Base-by-base conservation (phyloP, 2,888 invertebrate genomes). In the Amphimallon solstitiale region DNA sequence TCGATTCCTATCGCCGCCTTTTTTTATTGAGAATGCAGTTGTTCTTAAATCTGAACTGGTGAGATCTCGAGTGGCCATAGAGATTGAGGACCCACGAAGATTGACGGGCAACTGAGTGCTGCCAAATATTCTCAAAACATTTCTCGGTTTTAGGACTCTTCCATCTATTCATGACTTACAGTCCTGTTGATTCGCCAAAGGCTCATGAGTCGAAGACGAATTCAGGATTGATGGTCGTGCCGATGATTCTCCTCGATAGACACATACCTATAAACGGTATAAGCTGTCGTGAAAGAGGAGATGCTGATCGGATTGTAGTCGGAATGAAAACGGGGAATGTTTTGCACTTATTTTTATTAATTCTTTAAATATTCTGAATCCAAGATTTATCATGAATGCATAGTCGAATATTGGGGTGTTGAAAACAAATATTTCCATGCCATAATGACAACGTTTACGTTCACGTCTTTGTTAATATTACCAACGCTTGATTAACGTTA, bases 41-140 rank as follows among this genome's bases (percentile, higher is more conserved):
- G n/a, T n/a, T 63, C 54, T 48, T 54, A 67, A 67, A 67, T 63
- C 66, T 67, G 67, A 67, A 63, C 59, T 62, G 49, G 62, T 35
- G 62, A 48, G 62, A 62, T 62, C 29, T 62, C 48, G 48, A 48
- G 48, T 48, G 48, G 48, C 48, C 48, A 48, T 48, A 48, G 48
- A 48, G 48, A 48, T 48, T 48, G 14, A 62, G 29, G 49, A 60
- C 64, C 64, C 67, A 67, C 46, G 64, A 65, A 65, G 64, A 60
- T 48, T 67, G 51, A 67, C 59, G 56, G 23, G 23, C 23, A 23
- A 23, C 23, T n/a, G n/a, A n/a, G n/a, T n/a, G n/a, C n/a, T n/a
- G n/a, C n/a, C n/a, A n/a, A n/a, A n/a, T n/a, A n/a, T n/a, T n/a
- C n/a, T n/a, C n/a, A n/a, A n/a, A n/a, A n/a, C n/a, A n/a, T 23